Percentiles rank a stretch among this genome's conserved stretches.
phyloP scores from a whole-genome alignment of 2,888 invertebrate species.

The Clunio marinus region DNA sequence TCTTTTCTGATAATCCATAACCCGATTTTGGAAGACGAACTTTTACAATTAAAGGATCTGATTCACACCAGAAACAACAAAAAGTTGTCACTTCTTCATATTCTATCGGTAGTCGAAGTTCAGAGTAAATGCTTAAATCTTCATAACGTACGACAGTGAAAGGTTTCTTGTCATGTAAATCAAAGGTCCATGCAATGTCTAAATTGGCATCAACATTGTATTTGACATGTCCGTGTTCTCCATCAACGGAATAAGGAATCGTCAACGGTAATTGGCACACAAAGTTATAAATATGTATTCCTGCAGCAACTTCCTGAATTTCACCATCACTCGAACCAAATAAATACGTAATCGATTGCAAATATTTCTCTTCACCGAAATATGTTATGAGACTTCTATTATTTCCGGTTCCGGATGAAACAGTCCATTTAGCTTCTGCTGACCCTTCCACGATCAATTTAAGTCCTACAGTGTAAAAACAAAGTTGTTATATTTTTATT shows the following conservation, averaged over 20 bases:
- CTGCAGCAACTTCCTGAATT: slow-evolving; percentile 42
- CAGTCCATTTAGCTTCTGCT: slow-evolving; percentile 45
- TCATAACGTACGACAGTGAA: slow-evolving; percentile 74
- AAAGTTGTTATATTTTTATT: slow-evolving; percentile 1
- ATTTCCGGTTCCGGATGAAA: background rate
- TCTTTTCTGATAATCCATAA: slow-evolving; percentile 14
- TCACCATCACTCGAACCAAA: slow-evolving; percentile 19
- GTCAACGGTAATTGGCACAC: slow-evolving; percentile 52
- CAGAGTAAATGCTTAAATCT: slow-evolving; percentile 61
- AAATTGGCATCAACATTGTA: slow-evolving; percentile 59
- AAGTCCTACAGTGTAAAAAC: slow-evolving; percentile 14
- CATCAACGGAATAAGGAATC: slow-evolving; percentile 56
- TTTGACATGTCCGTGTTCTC: slow-evolving; percentile 53
- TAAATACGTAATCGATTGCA: slow-evolving; percentile 12
- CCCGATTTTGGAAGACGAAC: slow-evolving; percentile 21
- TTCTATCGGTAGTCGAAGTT: slow-evolving; percentile 42
- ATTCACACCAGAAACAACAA: slow-evolving; percentile 38
- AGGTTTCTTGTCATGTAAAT: slow-evolving; percentile 56
- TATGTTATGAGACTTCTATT: background rate
- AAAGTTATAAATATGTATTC: slow-evolving; percentile 53
- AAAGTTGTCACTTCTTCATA: slow-evolving; percentile 37
- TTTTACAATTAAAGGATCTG: slow-evolving; percentile 11
- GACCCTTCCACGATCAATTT: slow-evolving; percentile 54
- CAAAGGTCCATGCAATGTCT: slow-evolving; percentile 57
- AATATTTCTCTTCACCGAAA: background rate